Base-by-base conservation (phyloP, 2,113 vertebrate genomes). In the Planiliza haematocheilus region DNA sequence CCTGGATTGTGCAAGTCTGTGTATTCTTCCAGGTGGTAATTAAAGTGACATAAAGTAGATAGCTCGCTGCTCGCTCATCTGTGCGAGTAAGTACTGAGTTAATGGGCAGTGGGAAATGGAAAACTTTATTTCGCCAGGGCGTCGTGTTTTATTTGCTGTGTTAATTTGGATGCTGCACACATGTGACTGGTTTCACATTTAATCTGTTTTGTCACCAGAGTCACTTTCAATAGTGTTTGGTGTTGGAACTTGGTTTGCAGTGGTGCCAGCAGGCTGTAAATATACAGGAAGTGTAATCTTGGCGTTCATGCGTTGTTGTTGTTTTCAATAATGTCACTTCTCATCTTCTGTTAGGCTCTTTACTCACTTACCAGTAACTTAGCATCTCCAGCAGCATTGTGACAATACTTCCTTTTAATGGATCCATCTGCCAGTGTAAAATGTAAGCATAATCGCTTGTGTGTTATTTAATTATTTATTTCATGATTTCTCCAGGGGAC, bases 21-120 rank as follows among this genome's bases (percentile, higher is more conserved):
- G 73, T 77, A 41, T 81, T 76, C 36, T 81, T 77, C 69, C 83
- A 83, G 83, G 69, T 86, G 42, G 77, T 77, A 79, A 86, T 88
- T 74, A 79, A 70, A 58, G 64, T 57, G 49, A 84, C 72, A 70
- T 61, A 63, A 81, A 74, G 78, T 70, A 70, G 52, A 78, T 61
- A 18, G 43, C 64, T 65, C 10, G 42, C 67, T 70, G 75, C 77
- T 69, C 55, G n/a, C 56, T 82, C 83, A 39, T 59, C 78, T 77
- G 21, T 76, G 80, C 60, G 48, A 67, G 45, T 24, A 51, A 75
- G 55, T 14, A 17, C 56, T 7, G 55, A 37, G 70, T 75, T 85
- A 83, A 86, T 61, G 74, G 71, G 68, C 43, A 48, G 65, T 55
- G 67, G 59, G 24, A 67, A 86, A 84, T 66, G 72, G 66, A 62